Evolutionary conservation across 2,797 vertebrate species (phyloP).

Genomic region (Tympanoctomys barrerae): DNA sequence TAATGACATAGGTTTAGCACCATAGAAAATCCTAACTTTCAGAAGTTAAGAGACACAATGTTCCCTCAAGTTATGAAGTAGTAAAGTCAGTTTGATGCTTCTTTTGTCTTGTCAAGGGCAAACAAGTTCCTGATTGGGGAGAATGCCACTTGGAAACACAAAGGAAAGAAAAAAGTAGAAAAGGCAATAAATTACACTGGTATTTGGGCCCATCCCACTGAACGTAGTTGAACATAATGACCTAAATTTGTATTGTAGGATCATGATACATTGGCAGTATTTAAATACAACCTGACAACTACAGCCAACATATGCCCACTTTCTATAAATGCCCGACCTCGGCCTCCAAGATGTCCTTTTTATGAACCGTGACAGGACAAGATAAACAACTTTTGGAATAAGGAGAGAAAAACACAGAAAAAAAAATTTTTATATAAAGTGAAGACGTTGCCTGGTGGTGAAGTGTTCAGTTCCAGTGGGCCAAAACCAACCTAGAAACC

Average conservation of each 20-base stretch:
- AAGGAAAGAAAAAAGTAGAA: neutral
- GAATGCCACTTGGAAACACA: neutral
- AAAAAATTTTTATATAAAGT: neutral
- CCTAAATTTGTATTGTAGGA: neutral
- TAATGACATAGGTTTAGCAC: neutral
- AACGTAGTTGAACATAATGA: conserved; percentile 61
- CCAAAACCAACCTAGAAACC: neutral
- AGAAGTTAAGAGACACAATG: conserved; percentile 6
- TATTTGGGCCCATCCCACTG: conserved; percentile 55
- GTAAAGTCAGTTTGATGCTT: neutral
- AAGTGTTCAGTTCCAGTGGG: neutral
- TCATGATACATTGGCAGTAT: neutral
- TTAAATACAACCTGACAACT: neutral
- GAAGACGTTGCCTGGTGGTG: conserved; percentile 1
- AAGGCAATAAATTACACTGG: conserved; percentile 47
- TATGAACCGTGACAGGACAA: neutral
- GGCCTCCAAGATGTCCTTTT: conserved; percentile 31
- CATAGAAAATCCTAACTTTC: neutral
- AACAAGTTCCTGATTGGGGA: neutral
- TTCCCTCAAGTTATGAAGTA: neutral
- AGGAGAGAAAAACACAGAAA: neutral
- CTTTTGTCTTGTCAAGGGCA: conserved; percentile 4
- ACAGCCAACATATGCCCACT: neutral
- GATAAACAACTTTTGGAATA: conserved; percentile 48
- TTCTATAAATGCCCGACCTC: neutral